Conservation (phyloP, 2,888 invertebrate genomes). For the Polyommatus icarus region DNA sequence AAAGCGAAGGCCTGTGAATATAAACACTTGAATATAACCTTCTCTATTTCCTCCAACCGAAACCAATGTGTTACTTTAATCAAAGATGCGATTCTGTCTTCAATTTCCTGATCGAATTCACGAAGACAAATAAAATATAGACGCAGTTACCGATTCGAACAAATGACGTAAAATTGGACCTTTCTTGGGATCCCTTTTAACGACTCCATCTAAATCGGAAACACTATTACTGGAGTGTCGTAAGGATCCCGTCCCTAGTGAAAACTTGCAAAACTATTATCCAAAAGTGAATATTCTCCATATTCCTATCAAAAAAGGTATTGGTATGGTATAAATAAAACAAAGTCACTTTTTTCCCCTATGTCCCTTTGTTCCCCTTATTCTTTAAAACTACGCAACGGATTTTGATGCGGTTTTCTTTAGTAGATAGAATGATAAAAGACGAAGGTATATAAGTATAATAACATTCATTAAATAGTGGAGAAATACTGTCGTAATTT, state of each 20-base stretch:
- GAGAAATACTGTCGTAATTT: no score
- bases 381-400: no score
- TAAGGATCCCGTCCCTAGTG: slow-evolving; percentile 28
- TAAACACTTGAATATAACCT: background rate
- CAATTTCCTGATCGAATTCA: slow-evolving; percentile 26
- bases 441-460: no score
- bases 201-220: slow-evolving; percentile 38
- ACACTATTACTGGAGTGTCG: slow-evolving; percentile 38
- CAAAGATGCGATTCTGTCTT: slow-evolving; percentile 13
- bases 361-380: no score
- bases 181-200: slow-evolving; percentile 36
- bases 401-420: no score
- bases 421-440: no score
- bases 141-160: slow-evolving; percentile 30
- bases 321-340: background rate
- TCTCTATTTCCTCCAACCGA: background rate
- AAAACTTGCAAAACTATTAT: slow-evolving; percentile 10
- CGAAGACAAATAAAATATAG: slow-evolving; percentile 18
- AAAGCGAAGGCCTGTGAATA: background rate
- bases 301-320: background rate
- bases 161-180: slow-evolving; percentile 38
- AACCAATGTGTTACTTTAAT: background rate
- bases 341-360: no score
- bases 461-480: no score
- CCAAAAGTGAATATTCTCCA: background rate